Conservation (phyloP, 2,113 vertebrate genomes). For the Pandion haliaetus region DNA sequence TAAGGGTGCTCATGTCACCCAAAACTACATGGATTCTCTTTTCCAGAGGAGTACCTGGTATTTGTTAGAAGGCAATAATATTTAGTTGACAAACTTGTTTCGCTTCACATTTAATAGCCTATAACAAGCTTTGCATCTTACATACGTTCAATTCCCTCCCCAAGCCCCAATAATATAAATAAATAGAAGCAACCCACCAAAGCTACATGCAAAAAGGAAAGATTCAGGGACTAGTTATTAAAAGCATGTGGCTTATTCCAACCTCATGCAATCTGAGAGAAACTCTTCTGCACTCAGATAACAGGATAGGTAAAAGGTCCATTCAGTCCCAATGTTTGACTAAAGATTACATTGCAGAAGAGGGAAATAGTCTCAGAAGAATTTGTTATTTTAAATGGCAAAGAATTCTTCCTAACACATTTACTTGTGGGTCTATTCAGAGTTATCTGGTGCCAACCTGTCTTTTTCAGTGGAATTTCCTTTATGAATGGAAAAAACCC, state of each 20-base stretch:
- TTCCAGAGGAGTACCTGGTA: neutral
- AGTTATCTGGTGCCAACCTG: neutral
- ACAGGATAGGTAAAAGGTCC: neutral
- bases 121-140: neutral
- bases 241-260: neutral
- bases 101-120: neutral
- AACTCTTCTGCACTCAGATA: neutral
- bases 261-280: neutral
- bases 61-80: neutral
- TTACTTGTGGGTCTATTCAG: neutral
- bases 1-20: too few relatives aligned
- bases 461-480: neutral
- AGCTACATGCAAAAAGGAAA: neutral
- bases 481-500: neutral
- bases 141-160: too few relatives aligned
- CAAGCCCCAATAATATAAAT: neutral
- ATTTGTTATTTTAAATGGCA: neutral
- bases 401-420: neutral
- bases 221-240: neutral
- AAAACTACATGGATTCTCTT: neutral
- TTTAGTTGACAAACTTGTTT: neutral
- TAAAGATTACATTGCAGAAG: neutral
- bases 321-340: neutral
- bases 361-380: neutral
- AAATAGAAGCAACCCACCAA: neutral